Evolutionary conservation across 2,797 vertebrate genomes (phyloP), one percentile per base, ranked within the genome.

Genomic region (Bryconaethiops microstoma): DNA sequence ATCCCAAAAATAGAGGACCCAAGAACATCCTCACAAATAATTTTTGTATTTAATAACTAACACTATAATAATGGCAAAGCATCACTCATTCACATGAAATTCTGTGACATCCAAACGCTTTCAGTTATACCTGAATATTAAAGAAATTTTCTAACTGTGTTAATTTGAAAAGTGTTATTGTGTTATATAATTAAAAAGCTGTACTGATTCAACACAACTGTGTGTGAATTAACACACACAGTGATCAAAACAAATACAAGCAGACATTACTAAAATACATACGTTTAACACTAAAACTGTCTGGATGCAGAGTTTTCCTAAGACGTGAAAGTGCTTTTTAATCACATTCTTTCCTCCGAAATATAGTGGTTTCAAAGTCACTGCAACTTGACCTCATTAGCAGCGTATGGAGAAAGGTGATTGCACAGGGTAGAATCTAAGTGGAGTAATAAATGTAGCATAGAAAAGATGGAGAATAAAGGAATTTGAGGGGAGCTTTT

Each of bases 361-460:
- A 40, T 8, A 64, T 17, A 85, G 80, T 85, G 84, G 85, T 88
- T 91, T 92, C 74, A 3, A 84, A 90, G 89, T 91, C 87, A 85
- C 82, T 90, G 90, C 88, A 91, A 91, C 89, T 84, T 89, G 81
- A 92, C 87, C 87, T 88, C 85, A 87, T 86, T 57, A 39, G 17
- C 82, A 80, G 74, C 81, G 73, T 77, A 79, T 77, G 74, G 79
- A 83, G 81, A 85, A 74, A 29, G 78, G 84, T 57, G 62, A 90
- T 91, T 85, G 86, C 88, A 89, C 84, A 88, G 90, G 87, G 92
- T 91, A 89, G 90, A 83, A 91, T 92, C 86, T 89, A 89, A 91
- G 90, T 92, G 88, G 87, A 91, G 90, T 92, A 91, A 92, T 92
- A 92, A 90, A 93, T 86, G 87, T 91, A 88, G 87, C 90, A 90